These are phyloP conservation scores for Paedocypris sp. DNA, from an alignment of 2,113 vertebrate genomes.

Conservation along the genomic window DNA sequence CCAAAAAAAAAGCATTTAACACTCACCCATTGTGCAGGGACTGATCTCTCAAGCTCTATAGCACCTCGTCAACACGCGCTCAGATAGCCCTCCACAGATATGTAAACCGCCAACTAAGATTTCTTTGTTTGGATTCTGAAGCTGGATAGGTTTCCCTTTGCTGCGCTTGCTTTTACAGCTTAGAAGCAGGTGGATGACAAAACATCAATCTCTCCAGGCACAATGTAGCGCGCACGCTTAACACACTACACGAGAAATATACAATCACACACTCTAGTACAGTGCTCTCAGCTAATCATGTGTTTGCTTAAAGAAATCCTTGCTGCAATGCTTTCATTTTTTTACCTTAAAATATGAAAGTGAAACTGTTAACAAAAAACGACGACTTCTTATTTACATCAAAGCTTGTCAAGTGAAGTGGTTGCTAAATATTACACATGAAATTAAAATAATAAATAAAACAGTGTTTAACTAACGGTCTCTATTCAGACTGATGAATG, in stretches of 20 bases:
- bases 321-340: constrained; percentile 38
- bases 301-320: constrained; percentile 40
- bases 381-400: too few relatives aligned
- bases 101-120: constrained; percentile 76
- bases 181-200: constrained; percentile 74
- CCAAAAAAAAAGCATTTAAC: constrained; percentile 51
- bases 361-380: background rate
- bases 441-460: too few relatives aligned
- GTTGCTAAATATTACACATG: too few relatives aligned
- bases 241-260: constrained; percentile 55
- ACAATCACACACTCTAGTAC: constrained; percentile 54
- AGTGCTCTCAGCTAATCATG: constrained; percentile 32
- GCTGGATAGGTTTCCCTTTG: constrained; percentile 59
- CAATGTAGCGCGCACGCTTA: constrained; percentile 56
- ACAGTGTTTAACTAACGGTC: too few relatives aligned
- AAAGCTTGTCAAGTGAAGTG: too few relatives aligned
- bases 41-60: constrained; percentile 49
- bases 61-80: constrained; percentile 53
- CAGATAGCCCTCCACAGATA: constrained; percentile 63
- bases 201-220: constrained; percentile 69
- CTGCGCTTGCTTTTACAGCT: constrained; percentile 59
- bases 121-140: constrained; percentile 83
- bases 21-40: constrained; percentile 57
- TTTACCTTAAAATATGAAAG: background rate
- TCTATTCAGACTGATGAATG: too few relatives aligned